phyloP scores from a whole-genome alignment of 2,888 invertebrate species.

The Ophraella communa region DNA sequence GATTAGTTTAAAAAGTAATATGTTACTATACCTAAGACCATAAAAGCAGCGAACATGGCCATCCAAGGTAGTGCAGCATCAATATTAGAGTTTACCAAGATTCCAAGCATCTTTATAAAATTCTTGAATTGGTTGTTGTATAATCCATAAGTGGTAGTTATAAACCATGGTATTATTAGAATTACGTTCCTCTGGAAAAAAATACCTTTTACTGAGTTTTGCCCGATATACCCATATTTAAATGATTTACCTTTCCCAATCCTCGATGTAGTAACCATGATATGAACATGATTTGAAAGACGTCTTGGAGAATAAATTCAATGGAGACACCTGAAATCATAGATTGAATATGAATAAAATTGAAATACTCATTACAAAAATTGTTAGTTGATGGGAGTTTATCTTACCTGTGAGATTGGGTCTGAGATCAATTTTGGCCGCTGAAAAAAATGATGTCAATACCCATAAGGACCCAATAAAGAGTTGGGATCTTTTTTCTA shows the following conservation, averaged over 20 bases:
- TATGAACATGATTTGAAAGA: conserved; percentile 46
- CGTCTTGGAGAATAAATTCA: conserved; percentile 50
- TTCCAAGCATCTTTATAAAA: conserved; percentile 45
- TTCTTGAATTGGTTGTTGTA: conserved; percentile 51
- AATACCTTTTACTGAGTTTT: no score
- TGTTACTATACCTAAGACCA: conserved; percentile 37
- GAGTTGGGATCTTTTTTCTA: conserved; percentile 37
- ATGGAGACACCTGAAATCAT: conserved; percentile 48
- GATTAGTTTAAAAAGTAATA: no score
- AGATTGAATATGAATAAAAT: no score
- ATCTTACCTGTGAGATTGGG: conserved; percentile 49
- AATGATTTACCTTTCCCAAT: conserved; percentile 45
- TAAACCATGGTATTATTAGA: conserved; percentile 53
- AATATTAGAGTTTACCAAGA: conserved; percentile 42
- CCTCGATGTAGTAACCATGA: conserved; percentile 51
- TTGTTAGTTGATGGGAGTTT: no score
- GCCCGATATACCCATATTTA: no score
- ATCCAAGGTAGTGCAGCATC: conserved; percentile 47
- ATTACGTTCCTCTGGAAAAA: conserved; percentile 43
- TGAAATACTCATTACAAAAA: no score
- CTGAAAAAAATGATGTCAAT: conserved; percentile 49
- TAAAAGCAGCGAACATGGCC: conserved; percentile 40
- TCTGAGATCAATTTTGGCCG: conserved; percentile 49
- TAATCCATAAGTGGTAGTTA: conserved; percentile 49
- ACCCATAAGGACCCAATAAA: conserved; percentile 47